Evolutionary conservation across 2,797 vertebrate genomes (phyloP).

Genomic region (Schizopygopsis pylzovi): DNA sequence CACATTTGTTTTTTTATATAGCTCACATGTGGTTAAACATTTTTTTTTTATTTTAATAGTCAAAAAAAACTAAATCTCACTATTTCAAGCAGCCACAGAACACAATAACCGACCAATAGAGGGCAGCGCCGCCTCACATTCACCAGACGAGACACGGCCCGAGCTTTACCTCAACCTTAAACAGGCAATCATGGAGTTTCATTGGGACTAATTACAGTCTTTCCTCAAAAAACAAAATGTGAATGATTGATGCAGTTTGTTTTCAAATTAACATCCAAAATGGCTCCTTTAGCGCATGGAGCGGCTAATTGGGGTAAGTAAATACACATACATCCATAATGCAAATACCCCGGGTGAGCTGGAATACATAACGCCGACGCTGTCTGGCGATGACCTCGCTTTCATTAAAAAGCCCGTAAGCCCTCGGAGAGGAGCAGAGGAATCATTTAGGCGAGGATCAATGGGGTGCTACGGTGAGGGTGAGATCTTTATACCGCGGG

Average conservation of each 20-base stretch:
- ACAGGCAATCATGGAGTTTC: conserved; percentile 66
- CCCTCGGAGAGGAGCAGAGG: conserved; percentile 68
- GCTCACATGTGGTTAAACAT: not conserved
- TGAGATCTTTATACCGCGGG: conserved; percentile 64
- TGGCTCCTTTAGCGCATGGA: conserved; percentile 55
- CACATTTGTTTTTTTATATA: not conserved
- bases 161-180: conserved; percentile 47
- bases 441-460: conserved; percentile 71
- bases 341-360: conserved; percentile 38
- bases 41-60: not conserved
- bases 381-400: conserved; percentile 53
- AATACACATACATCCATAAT: conserved; percentile 61
- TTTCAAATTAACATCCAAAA: conserved; percentile 70
- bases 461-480: conserved; percentile 55
- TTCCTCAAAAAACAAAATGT: conserved; percentile 74
- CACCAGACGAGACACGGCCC: conserved; percentile 9
- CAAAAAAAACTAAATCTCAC: not conserved
- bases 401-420: conserved; percentile 70
- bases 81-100: not conserved
- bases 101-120: conserved; percentile 56
- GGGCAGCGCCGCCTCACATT: conserved; percentile 72
- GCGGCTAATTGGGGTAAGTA: conserved; percentile 66
- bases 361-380: conserved; percentile 25
- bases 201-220: conserved; percentile 80
- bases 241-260: conserved; percentile 75